Percentiles rank a stretch among this genome's conserved stretches.
These are phyloP conservation scores for Eubasilissa splendida DNA, from an alignment of 2,888 invertebrate genomes.

Conservation along the genomic window DNA sequence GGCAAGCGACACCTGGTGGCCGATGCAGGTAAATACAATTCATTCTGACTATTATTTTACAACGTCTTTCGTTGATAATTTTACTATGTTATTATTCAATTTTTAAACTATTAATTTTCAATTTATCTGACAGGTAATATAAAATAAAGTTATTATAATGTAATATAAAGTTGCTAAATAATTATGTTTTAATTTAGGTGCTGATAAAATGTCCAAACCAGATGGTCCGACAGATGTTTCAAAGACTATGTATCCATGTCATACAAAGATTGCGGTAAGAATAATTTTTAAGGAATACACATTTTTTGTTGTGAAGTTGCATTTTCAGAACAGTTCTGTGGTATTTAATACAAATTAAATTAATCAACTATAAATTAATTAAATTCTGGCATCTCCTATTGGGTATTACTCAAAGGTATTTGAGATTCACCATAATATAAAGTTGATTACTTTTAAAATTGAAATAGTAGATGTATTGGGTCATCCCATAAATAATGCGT, in stretches of 20 bases:
- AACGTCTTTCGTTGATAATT: neutral
- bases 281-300: no score
- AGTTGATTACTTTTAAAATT: no score
- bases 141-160: neutral
- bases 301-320: no score
- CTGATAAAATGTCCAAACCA: conserved; percentile 97
- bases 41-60: neutral
- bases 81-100: neutral
- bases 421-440: no score
- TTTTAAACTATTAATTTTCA: neutral
- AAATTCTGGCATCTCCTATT: no score
- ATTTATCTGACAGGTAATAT: neutral
- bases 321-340: no score
- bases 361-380: no score
- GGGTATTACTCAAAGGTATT: no score
- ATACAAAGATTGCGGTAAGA: conserved; percentile 87
- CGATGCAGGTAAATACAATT: conserved; percentile 78
- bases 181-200: conserved; percentile 71
- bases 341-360: no score
- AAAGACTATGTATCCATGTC: conserved; percentile 94
- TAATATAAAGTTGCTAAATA: neutral
- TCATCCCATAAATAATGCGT: no score
- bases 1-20: conserved; percentile 97
- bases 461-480: no score
- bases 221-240: conserved; percentile 97